phyloP scores from a whole-genome alignment of 37 sponge, comb jelly and placozoan species.

The Spongia lamella region DNA sequence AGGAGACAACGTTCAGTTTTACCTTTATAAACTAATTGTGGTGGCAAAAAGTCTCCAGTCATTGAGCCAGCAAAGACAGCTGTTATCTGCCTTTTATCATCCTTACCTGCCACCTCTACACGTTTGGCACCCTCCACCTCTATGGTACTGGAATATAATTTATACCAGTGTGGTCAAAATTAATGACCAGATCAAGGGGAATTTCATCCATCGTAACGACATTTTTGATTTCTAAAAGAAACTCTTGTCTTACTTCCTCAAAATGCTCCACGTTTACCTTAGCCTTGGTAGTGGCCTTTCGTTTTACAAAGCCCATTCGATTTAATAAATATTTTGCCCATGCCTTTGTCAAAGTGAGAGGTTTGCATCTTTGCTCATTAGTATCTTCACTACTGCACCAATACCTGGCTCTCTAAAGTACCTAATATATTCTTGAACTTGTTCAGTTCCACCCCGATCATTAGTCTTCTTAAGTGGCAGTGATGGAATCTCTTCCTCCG shows the following conservation, averaged over 20 bases:
- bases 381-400: no score
- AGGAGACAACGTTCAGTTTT: constrained; percentile 33
- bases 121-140: constrained; percentile 9
- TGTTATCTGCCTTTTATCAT: no score
- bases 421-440: no score
- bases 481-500: no score
- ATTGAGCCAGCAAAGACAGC: constrained; percentile 16
- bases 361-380: no score
- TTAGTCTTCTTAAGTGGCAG: no score
- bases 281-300: constrained; percentile 12
- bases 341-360: constrained; percentile 9
- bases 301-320: constrained; percentile 23
- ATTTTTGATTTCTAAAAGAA: constrained; percentile 14
- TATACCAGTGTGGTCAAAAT: constrained; percentile 30
- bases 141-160: constrained; percentile 33
- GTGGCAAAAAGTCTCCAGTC: constrained; percentile 33
- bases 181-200: constrained; percentile 10
- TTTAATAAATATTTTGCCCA: constrained; percentile 17
- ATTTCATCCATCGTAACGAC: constrained; percentile 24
- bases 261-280: constrained; percentile 12
- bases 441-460: no score
- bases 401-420: no score
- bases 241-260: constrained; percentile 10
- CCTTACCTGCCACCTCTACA: constrained; percentile 24
- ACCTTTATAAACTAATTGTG: constrained; percentile 39